A percentile compares a stretch with the other conserved stretches of the same genome.
Evolutionary conservation across 2,888 invertebrate genomes (phyloP).

Genomic region (Trissolcus brochymenae): DNA sequence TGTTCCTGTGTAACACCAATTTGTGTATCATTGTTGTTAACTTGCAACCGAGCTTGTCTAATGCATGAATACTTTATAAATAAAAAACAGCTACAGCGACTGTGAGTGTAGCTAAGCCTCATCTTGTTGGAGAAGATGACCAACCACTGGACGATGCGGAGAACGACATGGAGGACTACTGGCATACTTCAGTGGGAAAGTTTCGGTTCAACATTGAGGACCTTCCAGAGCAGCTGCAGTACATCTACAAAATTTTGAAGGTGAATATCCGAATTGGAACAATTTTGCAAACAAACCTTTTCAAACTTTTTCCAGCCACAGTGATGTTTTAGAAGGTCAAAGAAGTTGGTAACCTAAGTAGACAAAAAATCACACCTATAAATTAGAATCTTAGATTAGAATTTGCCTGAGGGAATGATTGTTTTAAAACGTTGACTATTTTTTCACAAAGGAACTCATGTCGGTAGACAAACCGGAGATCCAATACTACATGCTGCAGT

Average conservation of each 20-base stretch:
- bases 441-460: slow-evolving; percentile 82
- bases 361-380: background rate
- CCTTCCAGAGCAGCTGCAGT: slow-evolving; percentile 93
- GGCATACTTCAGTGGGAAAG: slow-evolving; percentile 95
- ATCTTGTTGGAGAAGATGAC: slow-evolving; percentile 86
- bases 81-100: slow-evolving; percentile 80
- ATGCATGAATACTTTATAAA: slow-evolving; percentile 49
- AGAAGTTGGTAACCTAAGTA: slow-evolving; percentile 26
- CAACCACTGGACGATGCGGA: slow-evolving; percentile 83
- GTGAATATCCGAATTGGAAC: slow-evolving; percentile 74
- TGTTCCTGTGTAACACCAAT: slow-evolving; percentile 44
- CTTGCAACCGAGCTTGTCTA: slow-evolving; percentile 40
- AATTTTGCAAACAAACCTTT: too few species aligned
- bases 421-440: slow-evolving; percentile 8
- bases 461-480: slow-evolving; percentile 93
- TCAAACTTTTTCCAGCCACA: too few species aligned
- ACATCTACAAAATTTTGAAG: slow-evolving; percentile 92
- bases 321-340: background rate
- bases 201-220: slow-evolving; percentile 94
- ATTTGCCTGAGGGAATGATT: background rate
- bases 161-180: slow-evolving; percentile 89
- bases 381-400: too few species aligned
- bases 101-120: slow-evolving; percentile 85
- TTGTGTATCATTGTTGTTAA: slow-evolving; percentile 51
- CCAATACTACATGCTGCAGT: slow-evolving; percentile 93